Evolutionary conservation across 2,113 vertebrate species (phyloP).

Genomic region (Daboia siamensis): DNA sequence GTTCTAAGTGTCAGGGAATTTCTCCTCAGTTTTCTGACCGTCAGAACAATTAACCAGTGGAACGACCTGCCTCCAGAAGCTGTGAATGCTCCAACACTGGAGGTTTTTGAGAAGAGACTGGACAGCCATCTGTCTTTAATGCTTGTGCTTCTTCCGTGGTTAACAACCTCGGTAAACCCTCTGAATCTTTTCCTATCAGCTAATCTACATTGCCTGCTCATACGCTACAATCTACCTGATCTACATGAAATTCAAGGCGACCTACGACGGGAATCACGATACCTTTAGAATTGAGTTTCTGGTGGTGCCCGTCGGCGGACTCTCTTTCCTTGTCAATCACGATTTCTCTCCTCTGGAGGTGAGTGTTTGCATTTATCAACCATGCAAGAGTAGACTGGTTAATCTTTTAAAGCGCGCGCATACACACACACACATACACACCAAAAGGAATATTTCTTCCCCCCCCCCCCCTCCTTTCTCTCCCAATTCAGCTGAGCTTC

Average conservation of each 20-base stretch:
- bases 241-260: conserved; percentile 97
- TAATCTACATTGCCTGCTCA: conserved; percentile 93
- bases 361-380: not conserved
- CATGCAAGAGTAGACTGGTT: not conserved
- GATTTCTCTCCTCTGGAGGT: conserved; percentile 99
- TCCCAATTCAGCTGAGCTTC: not conserved
- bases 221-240: conserved; percentile 96
- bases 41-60: too few species aligned
- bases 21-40: too few species aligned
- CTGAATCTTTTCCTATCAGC: conserved; percentile 62
- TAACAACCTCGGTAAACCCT: not conserved
- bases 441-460: not conserved
- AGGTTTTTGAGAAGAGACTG: too few species aligned
- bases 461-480: fast-evolving
- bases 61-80: too few species aligned
- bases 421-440: too few species aligned
- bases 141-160: not conserved
- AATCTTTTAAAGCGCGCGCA: not conserved
- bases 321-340: conserved; percentile 95
- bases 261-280: conserved; percentile 96
- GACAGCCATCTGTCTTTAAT: too few species aligned
- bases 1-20: too few species aligned
- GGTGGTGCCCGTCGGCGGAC: conserved; percentile 91
- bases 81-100: too few species aligned
- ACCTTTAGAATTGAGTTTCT: conserved; percentile 98